Conservation (phyloP, 1,140 invertebrate species). For the Stegodyphus mimosarum region DNA sequence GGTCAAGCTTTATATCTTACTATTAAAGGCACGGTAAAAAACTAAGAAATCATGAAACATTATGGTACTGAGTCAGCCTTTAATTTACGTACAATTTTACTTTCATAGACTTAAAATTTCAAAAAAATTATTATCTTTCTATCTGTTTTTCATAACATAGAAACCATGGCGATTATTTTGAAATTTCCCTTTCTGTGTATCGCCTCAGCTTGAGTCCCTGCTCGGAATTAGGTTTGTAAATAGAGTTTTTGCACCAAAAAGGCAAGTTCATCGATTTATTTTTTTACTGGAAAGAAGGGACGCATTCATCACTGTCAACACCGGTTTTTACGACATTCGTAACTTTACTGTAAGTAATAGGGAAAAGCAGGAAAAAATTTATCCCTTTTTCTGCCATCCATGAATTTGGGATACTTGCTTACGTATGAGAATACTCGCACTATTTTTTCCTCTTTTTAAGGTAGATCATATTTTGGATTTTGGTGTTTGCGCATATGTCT, state of each 20-base stretch:
- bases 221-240: not conserved
- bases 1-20: too few species aligned
- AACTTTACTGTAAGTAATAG: not conserved
- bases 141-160: too few species aligned
- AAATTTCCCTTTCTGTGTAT: not conserved
- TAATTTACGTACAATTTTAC: too few species aligned
- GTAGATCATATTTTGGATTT: not conserved
- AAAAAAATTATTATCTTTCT: too few species aligned
- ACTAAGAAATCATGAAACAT: too few species aligned
- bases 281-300: not conserved
- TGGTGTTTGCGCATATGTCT: not conserved
- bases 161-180: too few species aligned
- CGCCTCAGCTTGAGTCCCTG: not conserved
- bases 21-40: too few species aligned
- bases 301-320: constrained; percentile 37
- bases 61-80: too few species aligned
- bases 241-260: constrained; percentile 7
- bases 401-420: not conserved
- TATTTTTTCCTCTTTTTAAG: not conserved
- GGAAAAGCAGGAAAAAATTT: not conserved
- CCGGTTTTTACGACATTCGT: constrained; percentile 22
- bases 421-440: too few species aligned
- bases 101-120: too few species aligned
- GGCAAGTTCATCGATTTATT: constrained; percentile 17
- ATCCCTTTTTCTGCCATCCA: not conserved